Conservation (phyloP, 2,113 vertebrate species). For the Cyphomyrus plagiostoma region DNA sequence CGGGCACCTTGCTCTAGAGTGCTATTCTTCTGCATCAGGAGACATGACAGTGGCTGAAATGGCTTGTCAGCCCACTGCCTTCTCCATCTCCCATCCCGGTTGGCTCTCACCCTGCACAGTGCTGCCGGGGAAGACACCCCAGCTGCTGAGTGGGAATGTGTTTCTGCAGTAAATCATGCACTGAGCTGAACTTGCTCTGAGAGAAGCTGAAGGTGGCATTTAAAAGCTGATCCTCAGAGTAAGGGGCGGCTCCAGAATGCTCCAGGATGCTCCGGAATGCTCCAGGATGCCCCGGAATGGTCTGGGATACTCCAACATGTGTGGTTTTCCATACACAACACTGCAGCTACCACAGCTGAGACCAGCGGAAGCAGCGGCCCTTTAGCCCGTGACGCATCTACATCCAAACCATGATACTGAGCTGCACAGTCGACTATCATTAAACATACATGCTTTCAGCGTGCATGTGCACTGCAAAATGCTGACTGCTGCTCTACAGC, state of each 20-base stretch:
- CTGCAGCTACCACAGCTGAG: neutral
- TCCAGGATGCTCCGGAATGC: neutral
- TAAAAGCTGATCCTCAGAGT: neutral
- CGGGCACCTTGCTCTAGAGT: too few relatives aligned
- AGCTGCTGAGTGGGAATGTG: neutral
- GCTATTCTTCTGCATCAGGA: too few relatives aligned
- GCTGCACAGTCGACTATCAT: neutral
- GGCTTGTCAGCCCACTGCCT: neutral
- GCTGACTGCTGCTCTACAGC: neutral
- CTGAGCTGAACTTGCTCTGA: neutral
- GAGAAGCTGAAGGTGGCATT: neutral
- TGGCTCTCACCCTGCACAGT: neutral
- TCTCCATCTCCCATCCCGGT: neutral
- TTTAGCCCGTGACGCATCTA: neutral
- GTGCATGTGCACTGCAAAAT: neutral
- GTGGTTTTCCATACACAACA: neutral
- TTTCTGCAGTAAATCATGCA: neutral
- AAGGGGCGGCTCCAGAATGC: neutral
- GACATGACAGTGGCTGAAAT: too few relatives aligned
- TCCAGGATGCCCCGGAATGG: too few relatives aligned
- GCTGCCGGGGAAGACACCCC: neutral
- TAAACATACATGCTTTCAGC: neutral
- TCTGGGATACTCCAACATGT: neutral
- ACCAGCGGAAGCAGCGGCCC: neutral
- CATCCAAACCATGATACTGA: neutral